Conservation (phyloP, 2,797 vertebrate species). For the Acanthopagrus latus region DNA sequence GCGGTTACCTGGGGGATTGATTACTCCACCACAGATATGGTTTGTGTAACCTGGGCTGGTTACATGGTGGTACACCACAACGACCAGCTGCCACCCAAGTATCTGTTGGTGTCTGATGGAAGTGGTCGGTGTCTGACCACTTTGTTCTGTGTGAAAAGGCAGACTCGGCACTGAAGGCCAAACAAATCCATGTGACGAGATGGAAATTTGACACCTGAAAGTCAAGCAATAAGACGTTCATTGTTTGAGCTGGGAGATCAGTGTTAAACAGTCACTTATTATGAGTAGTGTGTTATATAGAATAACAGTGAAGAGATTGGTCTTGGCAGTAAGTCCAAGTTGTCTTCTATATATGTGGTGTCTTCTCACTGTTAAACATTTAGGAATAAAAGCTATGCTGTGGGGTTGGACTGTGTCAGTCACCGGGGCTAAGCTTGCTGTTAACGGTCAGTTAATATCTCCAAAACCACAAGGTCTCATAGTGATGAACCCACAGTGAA, state of each 20-base stretch:
- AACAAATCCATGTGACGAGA: slow-evolving; percentile 26
- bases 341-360: background rate
- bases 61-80: slow-evolving; percentile 60
- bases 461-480: background rate
- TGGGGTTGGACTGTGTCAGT: background rate
- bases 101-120: slow-evolving; percentile 40
- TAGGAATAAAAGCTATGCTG: background rate
- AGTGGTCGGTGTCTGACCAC: slow-evolving; percentile 41
- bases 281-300: too few species aligned
- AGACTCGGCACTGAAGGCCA: slow-evolving; percentile 35
- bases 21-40: slow-evolving; percentile 59
- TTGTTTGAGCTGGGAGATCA: slow-evolving; percentile 10
- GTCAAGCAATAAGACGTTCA: background rate
- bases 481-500: background rate
- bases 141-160: slow-evolving; percentile 15
- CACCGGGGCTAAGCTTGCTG: background rate
- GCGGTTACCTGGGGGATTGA: slow-evolving; percentile 68
- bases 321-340: background rate
- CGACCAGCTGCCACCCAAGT: slow-evolving; percentile 41
- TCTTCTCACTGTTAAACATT: background rate
- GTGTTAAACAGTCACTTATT: background rate
- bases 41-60: slow-evolving; percentile 60
- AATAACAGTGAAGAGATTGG: too few species aligned
- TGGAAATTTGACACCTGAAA: slow-evolving; percentile 5
- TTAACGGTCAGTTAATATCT: background rate